phyloP scores from a whole-genome alignment of 2,888 invertebrate species.

The Pyrrhosoma nymphula region DNA sequence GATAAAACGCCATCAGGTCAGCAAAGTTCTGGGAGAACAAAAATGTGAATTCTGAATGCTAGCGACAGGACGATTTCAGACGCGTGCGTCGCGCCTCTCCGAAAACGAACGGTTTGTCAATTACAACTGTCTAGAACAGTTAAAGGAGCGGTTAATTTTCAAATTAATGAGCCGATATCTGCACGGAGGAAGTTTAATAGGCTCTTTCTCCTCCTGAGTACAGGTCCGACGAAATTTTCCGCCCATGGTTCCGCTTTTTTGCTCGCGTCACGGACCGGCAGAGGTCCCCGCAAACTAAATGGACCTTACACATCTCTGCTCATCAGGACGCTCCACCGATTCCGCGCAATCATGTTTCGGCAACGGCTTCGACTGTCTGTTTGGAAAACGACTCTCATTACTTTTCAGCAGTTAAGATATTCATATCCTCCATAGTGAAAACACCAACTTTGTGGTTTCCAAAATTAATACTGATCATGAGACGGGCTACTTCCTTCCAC shows the following conservation, averaged over 20 bases:
- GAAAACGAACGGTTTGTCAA: neutral
- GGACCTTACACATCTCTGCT: neutral
- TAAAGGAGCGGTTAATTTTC: conserved; percentile 1
- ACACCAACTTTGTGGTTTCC: too few species aligned
- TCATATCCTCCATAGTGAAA: too few species aligned
- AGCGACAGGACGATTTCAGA: neutral
- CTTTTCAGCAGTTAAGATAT: too few species aligned
- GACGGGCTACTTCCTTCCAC: too few species aligned
- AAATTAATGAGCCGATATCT: neutral
- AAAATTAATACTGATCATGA: too few species aligned
- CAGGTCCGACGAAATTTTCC: neutral
- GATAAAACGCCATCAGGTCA: neutral
- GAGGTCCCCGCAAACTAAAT: neutral
- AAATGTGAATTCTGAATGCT: neutral
- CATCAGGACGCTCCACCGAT: neutral
- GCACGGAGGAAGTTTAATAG: neutral
- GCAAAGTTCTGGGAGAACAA: neutral
- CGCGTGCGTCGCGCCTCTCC: neutral
- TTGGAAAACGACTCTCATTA: too few species aligned
- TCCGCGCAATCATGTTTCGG: neutral
- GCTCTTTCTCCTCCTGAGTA: neutral
- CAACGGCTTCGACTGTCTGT: neutral
- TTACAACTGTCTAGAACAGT: neutral
- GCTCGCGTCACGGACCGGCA: conserved; percentile 1
- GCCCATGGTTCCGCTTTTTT: neutral